Evolutionary conservation across 2,113 vertebrate species (phyloP), one percentile per base, ranked within the genome.

Genomic region (Dascyllus trimaculatus): DNA sequence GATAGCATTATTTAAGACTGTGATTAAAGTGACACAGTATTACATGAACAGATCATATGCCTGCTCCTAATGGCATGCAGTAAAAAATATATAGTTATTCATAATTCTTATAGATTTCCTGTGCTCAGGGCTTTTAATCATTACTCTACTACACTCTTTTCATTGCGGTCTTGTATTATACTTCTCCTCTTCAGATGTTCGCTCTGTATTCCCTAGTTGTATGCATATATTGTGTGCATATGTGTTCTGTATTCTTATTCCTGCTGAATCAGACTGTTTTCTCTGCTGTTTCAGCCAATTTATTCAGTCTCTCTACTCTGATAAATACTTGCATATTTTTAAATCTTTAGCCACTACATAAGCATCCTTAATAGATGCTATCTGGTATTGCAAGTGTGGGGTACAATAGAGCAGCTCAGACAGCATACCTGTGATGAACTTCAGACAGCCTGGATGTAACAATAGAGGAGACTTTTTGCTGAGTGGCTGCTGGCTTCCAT

Each of bases 361-460:
- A 56, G 22, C 15, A 51, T 38, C 29, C 19, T 35, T 72, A 56
- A 79, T 65, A 43, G 6, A 65, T 24, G 51, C 63, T 25, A 5
- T 5, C 3, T 51, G 19, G 43, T 58, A 43, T 26, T 43, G 58
- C 46, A 43, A 49, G 52, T 43, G 24, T 71, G 17, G 2, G 4
- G 45, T 45, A 15, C 43, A 0, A 32, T 79, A 65, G 4, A 43
- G 40, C 40, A 43, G 40, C 11, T 43, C 59, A 19, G 25, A 38
- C 58, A 15, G 32, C 21, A 48, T 57, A 45, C 29, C 14, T 40
- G 69, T 24, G 49, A 72, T 43, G 17, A 62, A 53, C 52, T 72
- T 53, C n/a, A 24, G 15, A 40, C 35, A 22, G 25, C 14, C n/a
- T 24, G 19, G 1, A 15, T 19, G n/a, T 74, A 60, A 75, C 61